Conservation (phyloP, 2,888 invertebrate species). For the Andrena bucephala region DNA sequence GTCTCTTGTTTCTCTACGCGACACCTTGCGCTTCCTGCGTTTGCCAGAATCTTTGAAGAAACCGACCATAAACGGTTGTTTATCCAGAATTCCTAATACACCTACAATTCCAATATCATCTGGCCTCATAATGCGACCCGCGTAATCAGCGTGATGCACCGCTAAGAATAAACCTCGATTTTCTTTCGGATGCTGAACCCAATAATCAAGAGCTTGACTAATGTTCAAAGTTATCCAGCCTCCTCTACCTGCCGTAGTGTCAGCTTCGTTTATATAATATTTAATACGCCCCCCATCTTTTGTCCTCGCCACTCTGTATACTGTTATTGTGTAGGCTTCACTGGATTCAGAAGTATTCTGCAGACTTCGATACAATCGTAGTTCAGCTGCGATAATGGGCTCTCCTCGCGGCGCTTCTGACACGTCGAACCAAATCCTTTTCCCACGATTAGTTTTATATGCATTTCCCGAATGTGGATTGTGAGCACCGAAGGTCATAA, state of each 20-base stretch:
- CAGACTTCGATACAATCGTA: slow-evolving; percentile 89
- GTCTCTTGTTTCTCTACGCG: not conserved
- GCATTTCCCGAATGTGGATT: slow-evolving; percentile 87
- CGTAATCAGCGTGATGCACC: slow-evolving; percentile 85
- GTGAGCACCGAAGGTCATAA: slow-evolving; percentile 91
- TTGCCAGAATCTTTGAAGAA: slow-evolving; percentile 90
- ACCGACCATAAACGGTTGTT: slow-evolving; percentile 95
- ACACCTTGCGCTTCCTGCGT: slow-evolving; percentile 85
- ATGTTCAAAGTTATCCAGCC: slow-evolving; percentile 95
- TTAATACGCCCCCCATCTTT: slow-evolving; percentile 89
- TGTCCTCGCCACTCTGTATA: slow-evolving; percentile 87
- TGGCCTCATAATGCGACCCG: slow-evolving; percentile 91
- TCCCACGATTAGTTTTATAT: slow-evolving; percentile 90
- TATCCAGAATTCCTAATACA: slow-evolving; percentile 90
- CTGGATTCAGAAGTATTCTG: slow-evolving; percentile 83
- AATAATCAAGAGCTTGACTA: slow-evolving; percentile 90
- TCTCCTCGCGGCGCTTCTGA: slow-evolving; percentile 92
- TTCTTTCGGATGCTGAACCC: slow-evolving; percentile 91
- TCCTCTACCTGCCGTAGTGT: slow-evolving; percentile 89
- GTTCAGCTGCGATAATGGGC: slow-evolving; percentile 91
- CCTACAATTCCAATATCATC: slow-evolving; percentile 93
- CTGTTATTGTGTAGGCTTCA: slow-evolving; percentile 87
- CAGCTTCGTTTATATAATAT: slow-evolving; percentile 89
- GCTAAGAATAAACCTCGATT: slow-evolving; percentile 94
- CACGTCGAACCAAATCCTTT: slow-evolving; percentile 95